Evolutionary conservation across 1,140 invertebrate species (phyloP).

Genomic region (Scaptomyza graminum): DNA sequence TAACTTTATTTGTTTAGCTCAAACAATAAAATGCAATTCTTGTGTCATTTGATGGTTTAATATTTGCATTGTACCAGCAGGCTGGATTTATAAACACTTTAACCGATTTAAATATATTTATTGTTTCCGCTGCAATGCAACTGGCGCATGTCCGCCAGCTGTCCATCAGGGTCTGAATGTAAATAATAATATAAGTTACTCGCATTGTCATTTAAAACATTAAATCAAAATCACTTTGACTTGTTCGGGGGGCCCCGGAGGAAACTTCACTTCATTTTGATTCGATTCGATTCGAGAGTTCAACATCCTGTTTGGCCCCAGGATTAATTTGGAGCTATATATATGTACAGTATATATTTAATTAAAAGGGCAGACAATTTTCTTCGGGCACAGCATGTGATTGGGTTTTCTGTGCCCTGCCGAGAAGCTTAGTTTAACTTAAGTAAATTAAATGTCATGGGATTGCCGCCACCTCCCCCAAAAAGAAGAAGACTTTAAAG

Average conservation of each 20-base stretch:
- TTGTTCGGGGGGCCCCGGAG: constrained; percentile 17
- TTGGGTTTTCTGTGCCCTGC: constrained; percentile 39
- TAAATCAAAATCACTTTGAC: constrained; percentile 74
- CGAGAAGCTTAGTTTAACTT: constrained; percentile 69
- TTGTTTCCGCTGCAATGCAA: constrained; percentile 49
- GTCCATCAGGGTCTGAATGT: constrained; percentile 52
- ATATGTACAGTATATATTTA: constrained; percentile 35
- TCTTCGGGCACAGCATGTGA: constrained; percentile 45
- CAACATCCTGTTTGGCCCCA: constrained; percentile 31
- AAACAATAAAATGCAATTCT: constrained; percentile 12
- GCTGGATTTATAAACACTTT: constrained; percentile 34
- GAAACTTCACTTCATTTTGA: constrained; percentile 30
- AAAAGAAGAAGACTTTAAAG: constrained; percentile 24
- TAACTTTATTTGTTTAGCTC: not conserved
- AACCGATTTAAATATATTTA: constrained; percentile 41
- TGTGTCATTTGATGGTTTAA: constrained; percentile 8
- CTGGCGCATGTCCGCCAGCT: constrained; percentile 36
- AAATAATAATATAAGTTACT: constrained; percentile 51
- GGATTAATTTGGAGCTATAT: constrained; percentile 4
- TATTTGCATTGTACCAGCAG: constrained; percentile 1
- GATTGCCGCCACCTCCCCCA: not conserved
- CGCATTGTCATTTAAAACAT: constrained; percentile 56
- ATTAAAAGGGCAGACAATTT: constrained; percentile 61
- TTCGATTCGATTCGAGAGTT: no score
- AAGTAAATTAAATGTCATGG: constrained; percentile 72